phyloP scores from a whole-genome alignment of 1,140 invertebrate genomes.

The Drosophila erecta region DNA sequence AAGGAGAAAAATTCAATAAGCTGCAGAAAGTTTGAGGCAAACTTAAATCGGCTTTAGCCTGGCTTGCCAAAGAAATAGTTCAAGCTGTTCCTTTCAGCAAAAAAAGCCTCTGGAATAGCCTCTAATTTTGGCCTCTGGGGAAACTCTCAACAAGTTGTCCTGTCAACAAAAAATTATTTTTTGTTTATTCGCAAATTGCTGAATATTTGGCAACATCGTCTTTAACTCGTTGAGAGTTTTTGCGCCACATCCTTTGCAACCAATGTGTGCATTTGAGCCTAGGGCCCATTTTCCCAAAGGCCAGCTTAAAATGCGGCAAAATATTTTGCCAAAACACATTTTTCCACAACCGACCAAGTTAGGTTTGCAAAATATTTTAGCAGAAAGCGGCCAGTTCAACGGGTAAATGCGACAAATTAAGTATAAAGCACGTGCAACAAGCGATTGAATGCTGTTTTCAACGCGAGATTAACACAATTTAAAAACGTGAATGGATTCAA shows the following conservation, averaged over 20 bases:
- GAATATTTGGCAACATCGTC: not conserved
- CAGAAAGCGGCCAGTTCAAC: conserved; percentile 1
- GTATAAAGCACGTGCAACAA: conserved; percentile 35
- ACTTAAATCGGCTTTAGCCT: conserved; percentile 33
- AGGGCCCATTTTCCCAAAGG: not conserved
- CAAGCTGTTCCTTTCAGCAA: conserved; percentile 5
- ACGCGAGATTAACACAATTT: conserved; percentile 28
- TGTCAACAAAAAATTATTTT: conserved; percentile 8
- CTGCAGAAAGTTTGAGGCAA: conserved; percentile 30
- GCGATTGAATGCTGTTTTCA: conserved; percentile 11
- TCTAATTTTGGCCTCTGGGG: not conserved
- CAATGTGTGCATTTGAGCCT: not conserved
- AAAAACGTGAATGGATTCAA: conserved; percentile 21
- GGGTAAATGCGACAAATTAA: conserved; percentile 8
- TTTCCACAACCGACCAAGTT: not conserved
- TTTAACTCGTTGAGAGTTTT: not conserved
- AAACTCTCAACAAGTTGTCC: conserved; percentile 31
- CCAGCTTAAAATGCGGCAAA: conserved; percentile 4
- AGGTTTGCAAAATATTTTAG: conserved; percentile 13
- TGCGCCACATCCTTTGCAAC: not conserved
- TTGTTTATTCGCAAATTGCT: conserved; percentile 4
- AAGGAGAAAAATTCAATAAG: conserved; percentile 34
- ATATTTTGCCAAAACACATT: conserved; percentile 15
- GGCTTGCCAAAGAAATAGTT: conserved; percentile 16
- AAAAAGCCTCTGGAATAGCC: conserved; percentile 1